A percentile compares a stretch with the other conserved stretches of the same genome.
These are phyloP conservation scores for Polyommatus icarus DNA, from an alignment of 2,888 invertebrate genomes.

Conservation along the genomic window DNA sequence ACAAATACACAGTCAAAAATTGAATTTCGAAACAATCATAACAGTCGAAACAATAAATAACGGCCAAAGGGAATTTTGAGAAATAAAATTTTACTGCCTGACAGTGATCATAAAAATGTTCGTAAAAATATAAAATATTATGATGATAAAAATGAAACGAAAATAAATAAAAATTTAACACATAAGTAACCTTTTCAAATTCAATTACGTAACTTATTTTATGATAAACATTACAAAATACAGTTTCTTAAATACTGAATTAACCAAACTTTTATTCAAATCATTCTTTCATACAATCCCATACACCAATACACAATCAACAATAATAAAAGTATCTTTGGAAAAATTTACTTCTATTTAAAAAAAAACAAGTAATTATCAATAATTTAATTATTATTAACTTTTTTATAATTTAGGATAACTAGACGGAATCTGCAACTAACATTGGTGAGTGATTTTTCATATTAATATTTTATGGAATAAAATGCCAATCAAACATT, in stretches of 20 bases:
- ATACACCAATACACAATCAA: no score
- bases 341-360: no score
- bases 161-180: slow-evolving; percentile 10
- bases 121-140: slow-evolving; percentile 31
- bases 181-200: neutral
- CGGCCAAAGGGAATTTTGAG: slow-evolving; percentile 50
- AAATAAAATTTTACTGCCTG: slow-evolving; percentile 32
- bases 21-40: slow-evolving; percentile 54
- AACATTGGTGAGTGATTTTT: no score
- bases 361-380: no score
- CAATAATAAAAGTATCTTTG: no score
- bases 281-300: no score
- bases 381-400: no score
- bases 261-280: no score
- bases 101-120: slow-evolving; percentile 25
- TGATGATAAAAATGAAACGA: neutral
- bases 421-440: no score
- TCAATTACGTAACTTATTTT: neutral
- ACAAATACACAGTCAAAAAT: slow-evolving; percentile 52
- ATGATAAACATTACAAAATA: neutral
- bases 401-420: no score
- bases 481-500: no score
- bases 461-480: no score
- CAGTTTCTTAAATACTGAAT: neutral
- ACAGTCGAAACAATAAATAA: slow-evolving; percentile 44